Conservation (phyloP, 2,113 vertebrate genomes). For the Aphelocoma coerulescens region DNA sequence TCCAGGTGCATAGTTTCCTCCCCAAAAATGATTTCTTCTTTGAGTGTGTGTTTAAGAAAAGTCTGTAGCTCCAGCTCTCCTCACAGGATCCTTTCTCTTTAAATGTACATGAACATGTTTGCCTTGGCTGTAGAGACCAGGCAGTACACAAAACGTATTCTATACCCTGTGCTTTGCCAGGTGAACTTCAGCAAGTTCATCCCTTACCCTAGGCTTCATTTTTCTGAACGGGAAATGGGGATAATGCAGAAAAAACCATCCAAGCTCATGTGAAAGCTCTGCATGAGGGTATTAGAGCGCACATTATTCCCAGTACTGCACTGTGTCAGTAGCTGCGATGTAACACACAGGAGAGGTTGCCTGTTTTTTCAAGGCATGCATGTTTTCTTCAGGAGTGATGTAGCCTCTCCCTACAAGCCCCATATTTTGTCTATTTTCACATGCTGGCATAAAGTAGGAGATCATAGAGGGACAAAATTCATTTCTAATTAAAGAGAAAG, state of each 20-base stretch:
- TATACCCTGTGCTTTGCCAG: background rate
- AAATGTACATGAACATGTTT: constrained; percentile 8
- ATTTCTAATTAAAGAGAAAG: background rate
- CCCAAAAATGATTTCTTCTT: background rate
- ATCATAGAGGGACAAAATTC: background rate
- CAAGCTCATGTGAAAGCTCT: background rate
- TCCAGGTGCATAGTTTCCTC: constrained; percentile 37
- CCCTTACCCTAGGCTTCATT: background rate
- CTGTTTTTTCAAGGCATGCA: background rate
- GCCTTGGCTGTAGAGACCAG: constrained; percentile 23
- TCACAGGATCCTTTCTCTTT: constrained; percentile 47
- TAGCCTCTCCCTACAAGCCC: background rate
- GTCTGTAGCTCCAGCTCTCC: background rate
- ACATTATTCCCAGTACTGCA: background rate
- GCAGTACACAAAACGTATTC: background rate
- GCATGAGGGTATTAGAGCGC: background rate
- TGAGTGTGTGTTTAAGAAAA: constrained; percentile 2
- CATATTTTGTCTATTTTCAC: background rate
- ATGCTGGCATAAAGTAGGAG: background rate
- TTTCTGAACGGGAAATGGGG: background rate
- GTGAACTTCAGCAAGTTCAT: constrained; percentile 22
- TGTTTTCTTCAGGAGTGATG: background rate
- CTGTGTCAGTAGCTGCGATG: background rate
- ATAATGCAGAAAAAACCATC: background rate
- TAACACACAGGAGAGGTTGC: background rate